Evolutionary conservation across 1,140 invertebrate genomes (phyloP).

Genomic region (Pentalonia nigronervosa): DNA sequence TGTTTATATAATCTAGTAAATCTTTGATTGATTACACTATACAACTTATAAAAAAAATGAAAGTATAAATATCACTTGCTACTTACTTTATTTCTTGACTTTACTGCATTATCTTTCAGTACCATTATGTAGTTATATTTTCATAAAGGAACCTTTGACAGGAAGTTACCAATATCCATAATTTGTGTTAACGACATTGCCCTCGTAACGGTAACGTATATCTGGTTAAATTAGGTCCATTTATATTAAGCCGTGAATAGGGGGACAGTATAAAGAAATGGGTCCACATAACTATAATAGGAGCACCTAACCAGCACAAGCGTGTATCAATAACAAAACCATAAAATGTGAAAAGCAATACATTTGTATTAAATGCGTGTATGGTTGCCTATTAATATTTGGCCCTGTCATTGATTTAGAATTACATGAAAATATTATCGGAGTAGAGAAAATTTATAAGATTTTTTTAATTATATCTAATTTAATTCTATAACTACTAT

Average conservation of each 20-base stretch:
- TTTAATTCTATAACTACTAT: too few relatives aligned
- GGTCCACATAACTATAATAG: background rate
- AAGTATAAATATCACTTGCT: background rate
- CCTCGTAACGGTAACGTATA: conserved; percentile 45
- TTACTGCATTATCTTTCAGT: conserved; percentile 27
- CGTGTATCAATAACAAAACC: background rate
- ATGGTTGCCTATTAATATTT: conserved; percentile 10
- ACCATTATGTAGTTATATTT: conserved; percentile 41
- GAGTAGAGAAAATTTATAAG: too few relatives aligned
- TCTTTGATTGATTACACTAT: background rate
- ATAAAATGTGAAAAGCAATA: background rate
- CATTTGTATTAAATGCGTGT: background rate
- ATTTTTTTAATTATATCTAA: too few relatives aligned
- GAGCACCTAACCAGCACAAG: too few relatives aligned
- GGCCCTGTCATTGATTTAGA: too few relatives aligned
- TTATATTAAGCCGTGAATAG: conserved; percentile 36
- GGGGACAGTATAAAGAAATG: background rate
- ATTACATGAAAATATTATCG: too few relatives aligned
- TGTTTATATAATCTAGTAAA: background rate
- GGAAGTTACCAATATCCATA: conserved; percentile 54
- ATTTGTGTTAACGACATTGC: conserved; percentile 52
- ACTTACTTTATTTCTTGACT: conserved; percentile 2
- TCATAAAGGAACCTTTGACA: conserved; percentile 31
- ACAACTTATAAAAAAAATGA: background rate
- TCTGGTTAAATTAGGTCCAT: conserved; percentile 34